Evolutionary conservation across 1,140 invertebrate genomes (phyloP).

Genomic region (Thalassaphorura encarpata): DNA sequence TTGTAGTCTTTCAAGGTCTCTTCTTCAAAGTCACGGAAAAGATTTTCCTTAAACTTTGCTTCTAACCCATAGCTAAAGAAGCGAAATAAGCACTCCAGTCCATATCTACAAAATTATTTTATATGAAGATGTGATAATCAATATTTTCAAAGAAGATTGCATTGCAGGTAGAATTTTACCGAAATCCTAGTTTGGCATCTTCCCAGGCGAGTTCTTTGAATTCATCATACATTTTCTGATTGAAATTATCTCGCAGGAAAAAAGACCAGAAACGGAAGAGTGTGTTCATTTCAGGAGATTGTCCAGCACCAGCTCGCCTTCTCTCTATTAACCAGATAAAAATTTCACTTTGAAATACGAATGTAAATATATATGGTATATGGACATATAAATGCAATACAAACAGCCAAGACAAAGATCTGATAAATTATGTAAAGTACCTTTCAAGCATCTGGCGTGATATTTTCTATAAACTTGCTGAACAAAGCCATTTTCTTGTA

Average conservation of each 20-base stretch:
- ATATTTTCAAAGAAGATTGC: not conserved
- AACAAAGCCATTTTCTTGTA: conserved; percentile 96
- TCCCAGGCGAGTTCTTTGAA: conserved; percentile 82
- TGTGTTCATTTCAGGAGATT: conserved; percentile 95
- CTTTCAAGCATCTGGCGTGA: conserved; percentile 83
- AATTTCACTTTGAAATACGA: conserved; percentile 9
- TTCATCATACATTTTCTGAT: conserved; percentile 96
- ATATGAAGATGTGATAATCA: not conserved
- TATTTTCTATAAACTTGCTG: conserved; percentile 91
- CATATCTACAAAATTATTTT: conserved; percentile 46
- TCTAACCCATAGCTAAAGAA: conserved; percentile 98
- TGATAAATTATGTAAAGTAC: conserved; percentile 41
- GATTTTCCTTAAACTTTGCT: conserved; percentile 78
- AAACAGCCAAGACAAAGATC: too few species aligned
- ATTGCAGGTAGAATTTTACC: conserved; percentile 46
- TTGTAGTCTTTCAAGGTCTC: conserved; percentile 82
- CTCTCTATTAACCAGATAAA: conserved; percentile 53
- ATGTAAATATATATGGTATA: too few species aligned
- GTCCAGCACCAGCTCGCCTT: conserved; percentile 80
- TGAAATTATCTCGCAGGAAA: conserved; percentile 96
- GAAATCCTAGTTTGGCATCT: conserved; percentile 80
- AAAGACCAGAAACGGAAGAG: conserved; percentile 99
- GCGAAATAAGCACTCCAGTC: conserved; percentile 93
- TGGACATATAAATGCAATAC: too few species aligned
- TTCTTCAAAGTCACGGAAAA: conserved; percentile 91